Evolutionary conservation across 1,140 invertebrate genomes (phyloP), one percentile per base, ranked within the genome.

Genomic region (Anastrepha obliqua): DNA sequence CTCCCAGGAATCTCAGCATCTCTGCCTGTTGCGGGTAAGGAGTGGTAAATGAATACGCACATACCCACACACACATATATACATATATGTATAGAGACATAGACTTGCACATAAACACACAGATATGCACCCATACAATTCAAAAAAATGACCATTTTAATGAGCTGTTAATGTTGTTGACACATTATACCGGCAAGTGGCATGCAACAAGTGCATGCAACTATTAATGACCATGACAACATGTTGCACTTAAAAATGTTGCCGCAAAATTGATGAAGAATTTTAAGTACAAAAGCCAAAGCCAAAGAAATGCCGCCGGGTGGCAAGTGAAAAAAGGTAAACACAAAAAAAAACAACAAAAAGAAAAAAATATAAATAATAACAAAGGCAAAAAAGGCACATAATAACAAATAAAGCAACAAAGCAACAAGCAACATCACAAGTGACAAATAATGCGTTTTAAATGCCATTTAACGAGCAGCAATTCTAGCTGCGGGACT

Each of bases 161-260:
- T 55, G 47, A 55, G 74, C 74, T 51, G 74, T 81, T 81, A 81
- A 81, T 81, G 47, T 55, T 29, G 17, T 58, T 81, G 74, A 81
- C 6, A 55, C 74, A 20, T 81, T 55, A 51, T 42, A 42, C n/a
- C 3, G 3, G 47, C 47, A 51, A 81, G 74, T 51, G 47, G 51
- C 51, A 55, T n/a, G 20, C n/a, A 55, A 55, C 51, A 55, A 55
- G 51, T 55, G 51, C 51, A 81, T n/a, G 20, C 8, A 55, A 20
- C 51, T 20, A 81, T 81, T 81, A 81, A 81, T 81, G 74, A 20
- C 74, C 44, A 3, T 55, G n/a, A 42, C 74, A 81, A 81, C 74
- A 81, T 81, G 42, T 81, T 81, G 74, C 17, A 81, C 51, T 81
- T 51, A 55, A 81, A 81, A 81, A n/a, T 74, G 39, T 74, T 44